Evolutionary conservation across 2,797 vertebrate species (phyloP), one percentile per base, ranked within the genome.

Genomic region (Trichosurus vulpecula): DNA sequence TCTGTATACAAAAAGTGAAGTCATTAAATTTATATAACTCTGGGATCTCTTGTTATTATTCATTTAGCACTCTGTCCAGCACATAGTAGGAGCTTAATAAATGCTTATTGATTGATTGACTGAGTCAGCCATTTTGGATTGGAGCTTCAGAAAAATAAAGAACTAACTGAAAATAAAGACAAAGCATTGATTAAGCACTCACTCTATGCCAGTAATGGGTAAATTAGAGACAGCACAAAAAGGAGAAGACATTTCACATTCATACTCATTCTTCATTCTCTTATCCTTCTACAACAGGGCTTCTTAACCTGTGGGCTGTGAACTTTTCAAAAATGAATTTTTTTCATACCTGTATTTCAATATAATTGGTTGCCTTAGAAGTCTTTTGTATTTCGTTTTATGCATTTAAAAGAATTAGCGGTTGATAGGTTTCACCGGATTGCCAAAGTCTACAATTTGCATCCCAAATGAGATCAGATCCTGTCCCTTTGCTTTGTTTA

Each of bases 1-100:
- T 96, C 56, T 95, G 30, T 92, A 87, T 90, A 97, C 92, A 52
- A 90, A 96, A 97, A 89, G 94, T 90, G 52, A 96, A 97, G 57
- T 96, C 53, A 56, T 8, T 91, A 30, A 54, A 93, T 97, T 96
- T 97, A 93, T 96, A 92, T 93, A 92, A 93, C 54, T 97, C 47
- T 0, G 90, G 57, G 61, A n/a, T 55, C 81, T 98, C 55, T 96
- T 95, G 97, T 95, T 97, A 57, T 27, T 87, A 87, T 22, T 74
- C n/a, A 6, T 81, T 81, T 47, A 41, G 16, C 41, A 47, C 66
- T 22, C n/a, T 41, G 35, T n/a, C 16, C 6, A 41, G 35, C 14
- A 81, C 19, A 12, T 51, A 27, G 74, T 87, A 87, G 19, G 22
- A 25, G 8, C 41, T 47, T 87, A 87, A 87, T 47, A 87, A 87